Evolutionary conservation across 2,797 vertebrate genomes (phyloP).

Genomic region (Tenualosa thibaudeaui): DNA sequence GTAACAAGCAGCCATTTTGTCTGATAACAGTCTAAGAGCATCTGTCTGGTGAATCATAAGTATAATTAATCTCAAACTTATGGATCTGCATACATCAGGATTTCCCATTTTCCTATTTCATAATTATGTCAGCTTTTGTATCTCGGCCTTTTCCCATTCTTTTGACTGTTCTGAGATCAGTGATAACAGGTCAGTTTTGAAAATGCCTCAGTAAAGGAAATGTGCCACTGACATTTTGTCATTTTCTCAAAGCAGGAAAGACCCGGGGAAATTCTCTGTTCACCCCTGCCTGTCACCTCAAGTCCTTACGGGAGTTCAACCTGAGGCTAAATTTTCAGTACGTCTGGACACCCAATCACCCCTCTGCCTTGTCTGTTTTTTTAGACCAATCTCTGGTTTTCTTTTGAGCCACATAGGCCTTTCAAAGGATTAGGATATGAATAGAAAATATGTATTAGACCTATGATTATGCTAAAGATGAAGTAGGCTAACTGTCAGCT

Average conservation of each 20-base stretch:
- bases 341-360: neutral
- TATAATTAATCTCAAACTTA: neutral
- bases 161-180: neutral
- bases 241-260: neutral
- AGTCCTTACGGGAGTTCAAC: neutral
- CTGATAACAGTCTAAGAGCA: neutral
- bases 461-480: neutral
- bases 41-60: neutral
- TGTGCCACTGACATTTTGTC: neutral
- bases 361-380: neutral
- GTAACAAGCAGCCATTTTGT: neutral
- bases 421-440: neutral
- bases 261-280: neutral
- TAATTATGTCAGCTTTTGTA: neutral
- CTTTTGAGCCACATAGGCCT: neutral
- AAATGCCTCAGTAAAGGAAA: neutral
- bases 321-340: neutral
- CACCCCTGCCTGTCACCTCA: constrained; percentile 4
- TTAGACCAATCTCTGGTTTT: neutral
- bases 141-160: neutral
- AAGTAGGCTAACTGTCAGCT: neutral
- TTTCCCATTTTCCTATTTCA: neutral
- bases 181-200: neutral
- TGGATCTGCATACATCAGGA: neutral
- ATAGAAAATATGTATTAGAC: neutral